phyloP scores from a whole-genome alignment of 2,113 vertebrate genomes.

The Ictidomys tridecemlineatus region DNA sequence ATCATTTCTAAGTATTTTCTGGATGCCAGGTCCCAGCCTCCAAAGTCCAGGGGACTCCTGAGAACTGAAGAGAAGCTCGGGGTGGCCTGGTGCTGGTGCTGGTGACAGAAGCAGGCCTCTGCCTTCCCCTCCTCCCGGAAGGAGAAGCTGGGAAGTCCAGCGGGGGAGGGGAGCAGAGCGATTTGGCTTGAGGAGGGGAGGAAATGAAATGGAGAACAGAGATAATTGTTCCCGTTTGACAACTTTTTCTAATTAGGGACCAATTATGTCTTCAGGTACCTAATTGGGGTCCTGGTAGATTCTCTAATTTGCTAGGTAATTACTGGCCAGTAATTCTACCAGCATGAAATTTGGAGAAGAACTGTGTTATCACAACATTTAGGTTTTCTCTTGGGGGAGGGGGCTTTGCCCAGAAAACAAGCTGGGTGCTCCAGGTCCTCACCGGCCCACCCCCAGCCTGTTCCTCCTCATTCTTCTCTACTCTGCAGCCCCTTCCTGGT shows the following conservation, averaged over 20 bases:
- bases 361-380: conserved; percentile 86
- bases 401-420: background rate
- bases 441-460: fast-evolving
- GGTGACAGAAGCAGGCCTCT: background rate
- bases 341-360: conserved; percentile 85
- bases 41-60: background rate
- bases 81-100: background rate
- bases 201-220: conserved; percentile 71
- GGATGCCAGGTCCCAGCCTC: background rate
- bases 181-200: conserved; percentile 64
- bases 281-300: conserved; percentile 88
- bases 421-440: background rate
- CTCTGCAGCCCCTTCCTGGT: background rate
- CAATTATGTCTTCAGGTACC: conserved; percentile 89
- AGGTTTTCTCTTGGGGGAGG: conserved; percentile 80
- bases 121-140: background rate
- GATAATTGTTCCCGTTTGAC: conserved; percentile 86
- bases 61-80: fast-evolving
- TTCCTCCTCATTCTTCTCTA: background rate
- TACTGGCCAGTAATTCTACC: conserved; percentile 87
- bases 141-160: background rate
- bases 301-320: conserved; percentile 88
- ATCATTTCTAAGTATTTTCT: background rate
- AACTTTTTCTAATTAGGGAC: conserved; percentile 90
- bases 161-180: background rate